Percentiles rank a stretch among this genome's conserved stretches.
Conservation (phyloP, 35 echinoderm and acorn worm species). For the Stichopus chloronotus region DNA sequence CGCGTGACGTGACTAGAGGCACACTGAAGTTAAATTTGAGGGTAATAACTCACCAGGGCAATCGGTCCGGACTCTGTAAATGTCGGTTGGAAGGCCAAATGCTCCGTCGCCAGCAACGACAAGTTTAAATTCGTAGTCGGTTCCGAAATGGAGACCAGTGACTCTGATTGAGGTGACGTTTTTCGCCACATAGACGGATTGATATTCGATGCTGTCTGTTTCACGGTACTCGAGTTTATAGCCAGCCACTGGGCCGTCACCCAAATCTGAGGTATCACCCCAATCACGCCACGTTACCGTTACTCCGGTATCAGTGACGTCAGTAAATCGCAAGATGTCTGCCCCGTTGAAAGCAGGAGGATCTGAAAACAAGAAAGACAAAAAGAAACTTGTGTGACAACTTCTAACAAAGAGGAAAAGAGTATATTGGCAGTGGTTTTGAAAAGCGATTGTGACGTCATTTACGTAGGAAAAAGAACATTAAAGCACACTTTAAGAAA, state of each 20-base stretch:
- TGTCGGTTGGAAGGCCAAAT: not conserved
- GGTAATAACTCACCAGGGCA: too few species aligned
- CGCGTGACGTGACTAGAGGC: too few species aligned
- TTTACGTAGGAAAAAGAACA: too few species aligned
- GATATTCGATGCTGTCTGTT: not conserved
- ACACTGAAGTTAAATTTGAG: too few species aligned
- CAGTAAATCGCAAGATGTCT: not conserved
- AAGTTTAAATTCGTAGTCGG: not conserved
- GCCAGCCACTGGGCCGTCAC: not conserved
- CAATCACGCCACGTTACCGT: not conserved
- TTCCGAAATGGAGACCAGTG: not conserved
- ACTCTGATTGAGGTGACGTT: not conserved
- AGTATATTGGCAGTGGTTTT: too few species aligned
- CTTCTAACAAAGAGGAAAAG: too few species aligned
- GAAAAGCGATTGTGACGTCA: too few species aligned
- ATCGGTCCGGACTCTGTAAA: too few species aligned
- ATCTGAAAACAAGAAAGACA: too few species aligned
- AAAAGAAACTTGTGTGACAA: too few species aligned
- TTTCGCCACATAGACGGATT: not conserved
- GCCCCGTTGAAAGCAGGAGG: not conserved
- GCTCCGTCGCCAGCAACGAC: not conserved
- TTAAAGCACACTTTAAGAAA: too few species aligned
- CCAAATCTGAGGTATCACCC: not conserved
- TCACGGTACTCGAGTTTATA: not conserved
- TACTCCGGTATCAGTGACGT: not conserved